Percentiles rank a stretch among this genome's conserved stretches.
Conservation (phyloP, 2,113 vertebrate genomes). For the Oostethus manadensis region DNA sequence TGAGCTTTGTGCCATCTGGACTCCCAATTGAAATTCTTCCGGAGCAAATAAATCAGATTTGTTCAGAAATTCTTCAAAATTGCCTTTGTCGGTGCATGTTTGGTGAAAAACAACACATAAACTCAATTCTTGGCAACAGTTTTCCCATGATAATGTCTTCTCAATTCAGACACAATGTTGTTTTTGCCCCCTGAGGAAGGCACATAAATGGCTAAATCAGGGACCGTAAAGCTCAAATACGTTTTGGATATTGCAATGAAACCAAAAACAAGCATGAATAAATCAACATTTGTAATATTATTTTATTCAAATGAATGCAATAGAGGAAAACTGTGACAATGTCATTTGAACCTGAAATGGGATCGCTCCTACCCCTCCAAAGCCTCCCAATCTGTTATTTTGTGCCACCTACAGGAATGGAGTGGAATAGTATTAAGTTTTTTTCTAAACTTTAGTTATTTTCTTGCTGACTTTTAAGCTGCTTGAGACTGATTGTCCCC, state of each 20-base stretch:
- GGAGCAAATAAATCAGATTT: not conserved
- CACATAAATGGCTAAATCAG: not conserved
- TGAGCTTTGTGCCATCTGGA: not conserved
- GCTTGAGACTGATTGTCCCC: not conserved
- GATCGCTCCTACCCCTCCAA: not conserved
- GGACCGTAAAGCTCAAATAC: not conserved
- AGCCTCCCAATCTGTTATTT: not conserved
- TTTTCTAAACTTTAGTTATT: not conserved
- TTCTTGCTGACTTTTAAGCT: not conserved
- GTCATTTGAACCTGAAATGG: too few relatives aligned
- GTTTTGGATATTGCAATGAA: not conserved
- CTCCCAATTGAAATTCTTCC: not conserved
- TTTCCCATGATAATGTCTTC: not conserved
- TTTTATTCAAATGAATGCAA: not conserved
- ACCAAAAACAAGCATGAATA: not conserved
- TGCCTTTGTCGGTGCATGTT: not conserved
- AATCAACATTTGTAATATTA: too few relatives aligned
- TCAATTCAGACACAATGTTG: not conserved
- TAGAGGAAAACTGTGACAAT: too few relatives aligned
- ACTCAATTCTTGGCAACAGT: not conserved
- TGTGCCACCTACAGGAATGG: not conserved
- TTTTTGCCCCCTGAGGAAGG: not conserved
- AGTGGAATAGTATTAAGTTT: too few relatives aligned
- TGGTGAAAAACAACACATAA: not conserved
- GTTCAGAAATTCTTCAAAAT: not conserved